phyloP scores from a whole-genome alignment of 2,797 vertebrate species.

The Anomalospiza imberbis region DNA sequence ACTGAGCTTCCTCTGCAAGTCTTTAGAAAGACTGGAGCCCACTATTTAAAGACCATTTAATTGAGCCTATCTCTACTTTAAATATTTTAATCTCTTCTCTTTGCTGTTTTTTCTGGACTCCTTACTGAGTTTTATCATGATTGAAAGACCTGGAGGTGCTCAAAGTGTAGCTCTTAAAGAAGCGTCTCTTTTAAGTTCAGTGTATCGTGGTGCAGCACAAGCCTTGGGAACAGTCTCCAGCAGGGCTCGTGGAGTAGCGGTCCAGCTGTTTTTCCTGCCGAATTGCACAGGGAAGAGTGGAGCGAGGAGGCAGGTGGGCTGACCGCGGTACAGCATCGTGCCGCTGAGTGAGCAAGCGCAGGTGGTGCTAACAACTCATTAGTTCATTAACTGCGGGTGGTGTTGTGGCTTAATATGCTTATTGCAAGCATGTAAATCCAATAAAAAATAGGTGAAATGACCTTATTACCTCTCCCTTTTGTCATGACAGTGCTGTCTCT shows the following conservation, averaged over 20 bases:
- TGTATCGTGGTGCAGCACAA: background rate
- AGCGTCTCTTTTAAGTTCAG: accelerated
- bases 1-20: background rate
- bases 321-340: background rate
- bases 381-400: background rate
- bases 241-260: accelerated
- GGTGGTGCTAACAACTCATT: background rate
- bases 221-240: background rate
- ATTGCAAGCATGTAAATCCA: background rate
- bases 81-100: background rate
- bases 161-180: background rate
- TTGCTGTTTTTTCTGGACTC: background rate
- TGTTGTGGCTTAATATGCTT: background rate
- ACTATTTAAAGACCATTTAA: background rate
- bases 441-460: background rate
- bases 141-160: background rate
- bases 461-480: background rate
- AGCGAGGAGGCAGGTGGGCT: background rate
- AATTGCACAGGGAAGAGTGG: too few species aligned
- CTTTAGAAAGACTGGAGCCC: background rate
- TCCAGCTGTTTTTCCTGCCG: background rate
- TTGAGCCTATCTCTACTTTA: background rate
- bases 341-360: background rate
- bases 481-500: background rate
- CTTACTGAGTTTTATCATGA: background rate